A percentile compares a stretch with the other conserved stretches of the same genome.
Conservation (phyloP, 1,140 invertebrate species). For the Octopus sinensis region DNA sequence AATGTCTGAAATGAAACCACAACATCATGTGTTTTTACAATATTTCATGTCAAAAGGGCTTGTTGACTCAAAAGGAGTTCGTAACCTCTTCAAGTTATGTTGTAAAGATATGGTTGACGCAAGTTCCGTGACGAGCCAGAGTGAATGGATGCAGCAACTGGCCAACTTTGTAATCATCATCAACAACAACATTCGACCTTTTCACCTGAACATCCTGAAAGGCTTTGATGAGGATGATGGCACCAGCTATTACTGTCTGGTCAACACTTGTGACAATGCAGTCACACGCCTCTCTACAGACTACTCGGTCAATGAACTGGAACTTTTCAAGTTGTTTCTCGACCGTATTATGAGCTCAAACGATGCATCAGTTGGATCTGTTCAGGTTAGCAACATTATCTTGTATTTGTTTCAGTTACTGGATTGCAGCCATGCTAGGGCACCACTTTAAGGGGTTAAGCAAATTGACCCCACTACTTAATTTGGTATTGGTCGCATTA, state of each 20-base stretch:
- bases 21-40: conserved; percentile 45
- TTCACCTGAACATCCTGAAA: conserved; percentile 53
- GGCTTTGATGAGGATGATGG: conserved; percentile 47
- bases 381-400: not conserved
- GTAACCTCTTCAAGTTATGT: conserved; percentile 32
- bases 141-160: conserved; percentile 22
- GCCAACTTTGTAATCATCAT: conserved; percentile 39
- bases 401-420: not conserved
- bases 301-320: conserved; percentile 47
- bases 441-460: no score
- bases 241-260: conserved; percentile 45
- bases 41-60: conserved; percentile 46
- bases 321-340: conserved; percentile 52
- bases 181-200: conserved; percentile 40
- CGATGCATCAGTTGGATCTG: not conserved
- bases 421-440: no score
- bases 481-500: no score
- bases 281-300: conserved; percentile 44
- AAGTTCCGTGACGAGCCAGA: not conserved
- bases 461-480: no score
- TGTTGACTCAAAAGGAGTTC: conserved; percentile 44
- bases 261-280: conserved; percentile 42
- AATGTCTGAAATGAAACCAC: conserved; percentile 24
- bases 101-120: conserved; percentile 40
- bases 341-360: conserved; percentile 17